phyloP scores from a whole-genome alignment of 2,113 vertebrate species.

The Hydrochoerus hydrochaeris region DNA sequence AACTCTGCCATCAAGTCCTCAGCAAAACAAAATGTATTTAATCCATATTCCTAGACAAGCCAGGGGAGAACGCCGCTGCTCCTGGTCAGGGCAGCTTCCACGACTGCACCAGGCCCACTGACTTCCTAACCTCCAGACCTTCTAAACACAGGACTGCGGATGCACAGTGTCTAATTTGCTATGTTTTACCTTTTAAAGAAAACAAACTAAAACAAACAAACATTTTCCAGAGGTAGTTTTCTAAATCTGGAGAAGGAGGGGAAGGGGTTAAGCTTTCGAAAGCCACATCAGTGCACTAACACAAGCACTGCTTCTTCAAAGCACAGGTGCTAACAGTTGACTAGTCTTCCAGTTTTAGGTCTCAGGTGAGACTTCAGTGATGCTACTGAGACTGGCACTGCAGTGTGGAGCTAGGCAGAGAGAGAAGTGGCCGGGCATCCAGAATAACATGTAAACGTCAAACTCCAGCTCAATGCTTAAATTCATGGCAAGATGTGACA shows the following conservation, averaged over 20 bases:
- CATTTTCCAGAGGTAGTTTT: not conserved
- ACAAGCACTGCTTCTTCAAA: not conserved
- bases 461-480: not conserved
- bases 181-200: not conserved
- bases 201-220: not conserved
- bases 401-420: not conserved
- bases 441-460: not conserved
- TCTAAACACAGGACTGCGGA: not conserved
- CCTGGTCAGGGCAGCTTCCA: not conserved
- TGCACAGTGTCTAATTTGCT: not conserved
- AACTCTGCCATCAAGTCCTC: not conserved
- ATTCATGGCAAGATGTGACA: not conserved
- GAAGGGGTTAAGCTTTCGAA: not conserved
- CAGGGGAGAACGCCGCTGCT: not conserved
- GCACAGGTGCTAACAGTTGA: not conserved
- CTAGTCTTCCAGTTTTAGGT: not conserved
- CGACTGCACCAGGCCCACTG: not conserved
- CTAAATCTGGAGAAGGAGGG: not conserved
- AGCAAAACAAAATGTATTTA: not conserved
- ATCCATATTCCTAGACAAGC: not conserved
- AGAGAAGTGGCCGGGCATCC: not conserved
- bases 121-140: not conserved
- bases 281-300: not conserved
- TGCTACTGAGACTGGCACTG: not conserved
- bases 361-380: not conserved